These are phyloP conservation scores for Sterna hirundo DNA, from an alignment of 2,113 vertebrate genomes.

Conservation along the genomic window DNA sequence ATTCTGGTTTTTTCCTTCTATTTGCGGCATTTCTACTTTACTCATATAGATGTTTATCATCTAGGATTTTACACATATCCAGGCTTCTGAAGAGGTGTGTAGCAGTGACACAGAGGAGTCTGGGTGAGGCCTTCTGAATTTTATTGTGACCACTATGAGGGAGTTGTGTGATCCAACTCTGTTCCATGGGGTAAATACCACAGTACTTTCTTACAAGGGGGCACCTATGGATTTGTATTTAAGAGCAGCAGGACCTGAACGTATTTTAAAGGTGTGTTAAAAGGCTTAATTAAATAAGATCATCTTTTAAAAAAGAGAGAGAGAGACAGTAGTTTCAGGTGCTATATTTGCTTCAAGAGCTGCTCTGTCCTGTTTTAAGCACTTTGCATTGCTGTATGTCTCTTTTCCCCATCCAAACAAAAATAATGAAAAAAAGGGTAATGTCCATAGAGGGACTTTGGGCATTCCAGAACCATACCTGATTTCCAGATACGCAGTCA, in stretches of 20 bases:
- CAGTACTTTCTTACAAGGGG: not conserved
- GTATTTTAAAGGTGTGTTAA: not conserved
- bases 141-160: fast-evolving
- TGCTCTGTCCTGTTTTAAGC: not conserved
- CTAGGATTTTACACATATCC: not conserved
- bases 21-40: not conserved
- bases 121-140: not conserved
- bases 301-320: not conserved
- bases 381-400: not conserved
- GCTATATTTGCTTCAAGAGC: not conserved
- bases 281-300: not conserved
- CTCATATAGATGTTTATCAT: not conserved
- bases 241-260: not conserved
- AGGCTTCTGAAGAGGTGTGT: not conserved
- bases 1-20: not conserved
- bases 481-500: not conserved
- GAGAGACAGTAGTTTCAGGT: not conserved
- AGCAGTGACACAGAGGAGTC: not conserved
- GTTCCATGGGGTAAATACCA: not conserved
- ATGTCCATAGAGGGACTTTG: not conserved
- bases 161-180: not conserved
- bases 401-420: not conserved
- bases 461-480: not conserved
- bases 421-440: not conserved
- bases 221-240: not conserved